Base-by-base conservation (phyloP, 2,797 vertebrate species). In the Lacerta viridis region DNA sequence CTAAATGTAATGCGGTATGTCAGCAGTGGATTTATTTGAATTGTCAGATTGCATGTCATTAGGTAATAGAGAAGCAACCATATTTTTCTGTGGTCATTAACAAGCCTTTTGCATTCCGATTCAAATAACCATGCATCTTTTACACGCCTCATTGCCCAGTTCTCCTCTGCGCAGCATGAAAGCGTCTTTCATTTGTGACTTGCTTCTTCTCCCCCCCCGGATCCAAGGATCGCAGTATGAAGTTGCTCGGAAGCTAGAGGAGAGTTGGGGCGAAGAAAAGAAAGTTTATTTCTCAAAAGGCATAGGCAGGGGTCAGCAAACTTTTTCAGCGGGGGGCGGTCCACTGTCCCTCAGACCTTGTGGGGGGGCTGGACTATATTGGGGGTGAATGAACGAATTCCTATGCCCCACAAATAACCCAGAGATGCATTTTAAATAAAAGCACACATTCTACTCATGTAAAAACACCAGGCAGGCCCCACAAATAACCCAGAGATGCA, bases 101-200 rank as follows among this genome's bases (percentile, higher is more conserved):
- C 84, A 91, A 87, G 80, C 59, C 59, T 92, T 91, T 78, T 90
- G 86, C 85, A 92, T 95, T 92, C 88, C 69, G 83, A 77, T 92
- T 93, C 91, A 86, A 85, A 50, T 76, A 64, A 11, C 46, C 55
- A 64, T 66, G 33, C 72, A 91, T 86, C 92, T 86, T 93, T 94
- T 87, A 90, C 89, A 94, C 50, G 88, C 89, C 90, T 94, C 94
- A 95, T 95, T 95, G 93, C 94, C 84, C 88, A 69, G 25, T 84
- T 93, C 80, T 91, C 90, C 90, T 93, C 89, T 83, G 84, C 87
- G 61, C 87, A 91, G 91, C 89, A 6, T 78, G 89, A 90, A 79
- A 84, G 89, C 18, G 29, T 76, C 69, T 80, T 84, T 69, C 71
- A 76, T 82, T 86, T 89, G 75, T 81, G 69, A 4, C 41, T 80